phyloP scores from a whole-genome alignment of 2,113 vertebrate genomes.

The Elaphurus davidianus region DNA sequence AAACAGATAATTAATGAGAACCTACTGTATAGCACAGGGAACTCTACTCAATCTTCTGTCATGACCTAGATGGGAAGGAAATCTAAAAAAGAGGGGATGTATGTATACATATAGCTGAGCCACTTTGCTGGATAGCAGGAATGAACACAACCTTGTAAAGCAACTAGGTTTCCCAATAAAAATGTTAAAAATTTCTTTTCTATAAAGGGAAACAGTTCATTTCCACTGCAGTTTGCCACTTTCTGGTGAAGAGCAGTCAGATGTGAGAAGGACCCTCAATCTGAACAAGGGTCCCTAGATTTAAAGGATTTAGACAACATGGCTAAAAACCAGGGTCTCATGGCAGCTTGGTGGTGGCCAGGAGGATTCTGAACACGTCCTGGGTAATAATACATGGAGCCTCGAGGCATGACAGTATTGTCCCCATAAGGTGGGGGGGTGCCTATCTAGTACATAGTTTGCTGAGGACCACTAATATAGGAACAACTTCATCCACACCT shows the following conservation, averaged over 20 bases:
- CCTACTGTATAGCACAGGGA: neutral
- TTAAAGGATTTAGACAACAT: neutral
- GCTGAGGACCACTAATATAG: neutral
- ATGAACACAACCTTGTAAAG: neutral
- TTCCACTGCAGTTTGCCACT: neutral
- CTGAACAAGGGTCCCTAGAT: neutral
- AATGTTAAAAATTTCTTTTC: neutral
- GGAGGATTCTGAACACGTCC: neutral
- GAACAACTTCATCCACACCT: neutral
- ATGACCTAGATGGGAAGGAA: neutral
- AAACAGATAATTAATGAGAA: neutral
- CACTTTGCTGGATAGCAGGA: neutral
- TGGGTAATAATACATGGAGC: rapidly evolving
- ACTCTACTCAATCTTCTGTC: neutral
- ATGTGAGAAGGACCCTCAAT: neutral
- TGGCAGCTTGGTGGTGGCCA: rapidly evolving
- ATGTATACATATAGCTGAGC: neutral
- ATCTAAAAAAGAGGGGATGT: neutral
- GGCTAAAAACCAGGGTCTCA: too few species aligned
- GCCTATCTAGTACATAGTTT: neutral
- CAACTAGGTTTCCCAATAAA: neutral
- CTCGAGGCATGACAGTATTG: rapidly evolving
- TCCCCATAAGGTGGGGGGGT: neutral
- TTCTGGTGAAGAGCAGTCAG: neutral
- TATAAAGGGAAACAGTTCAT: neutral